Conservation (phyloP, 2,113 vertebrate species). For the Siniperca chuatsi region DNA sequence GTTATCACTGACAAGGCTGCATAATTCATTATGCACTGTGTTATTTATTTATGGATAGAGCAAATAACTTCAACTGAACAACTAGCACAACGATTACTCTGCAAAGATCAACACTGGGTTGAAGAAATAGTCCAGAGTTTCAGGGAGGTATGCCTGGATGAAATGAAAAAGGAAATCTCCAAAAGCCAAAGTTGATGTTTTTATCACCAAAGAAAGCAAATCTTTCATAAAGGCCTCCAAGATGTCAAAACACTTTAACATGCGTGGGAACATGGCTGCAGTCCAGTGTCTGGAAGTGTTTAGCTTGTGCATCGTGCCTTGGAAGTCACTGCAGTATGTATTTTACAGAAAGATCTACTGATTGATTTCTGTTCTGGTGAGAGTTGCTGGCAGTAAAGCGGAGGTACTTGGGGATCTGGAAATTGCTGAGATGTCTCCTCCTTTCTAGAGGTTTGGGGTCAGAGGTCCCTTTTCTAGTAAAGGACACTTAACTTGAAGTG, state of each 20-base stretch:
- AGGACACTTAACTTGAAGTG: conserved; percentile 40
- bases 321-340: conserved; percentile 81
- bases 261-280: conserved; percentile 92
- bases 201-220: conserved; percentile 74
- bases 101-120: conserved; percentile 23
- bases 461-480: conserved; percentile 37
- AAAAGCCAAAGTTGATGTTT: conserved; percentile 76
- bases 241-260: conserved; percentile 91
- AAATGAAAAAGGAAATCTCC: conserved; percentile 70
- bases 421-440: conserved; percentile 40
- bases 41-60: conserved; percentile 37
- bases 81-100: conserved; percentile 25
- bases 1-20: conserved; percentile 28
- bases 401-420: conserved; percentile 29
- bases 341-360: conserved; percentile 87
- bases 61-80: conserved; percentile 20
- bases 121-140: conserved; percentile 15
- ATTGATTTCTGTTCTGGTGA: conserved; percentile 86
- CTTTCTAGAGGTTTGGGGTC: conserved; percentile 24
- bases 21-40: conserved; percentile 10
- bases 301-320: conserved; percentile 81
- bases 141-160: conserved; percentile 37
- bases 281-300: conserved; percentile 93
- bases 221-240: conserved; percentile 84
- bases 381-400: conserved; percentile 61